These are phyloP conservation scores for Brachionus paranguensis DNA, from an alignment of 1,140 invertebrate species.

Conservation along the genomic window DNA sequence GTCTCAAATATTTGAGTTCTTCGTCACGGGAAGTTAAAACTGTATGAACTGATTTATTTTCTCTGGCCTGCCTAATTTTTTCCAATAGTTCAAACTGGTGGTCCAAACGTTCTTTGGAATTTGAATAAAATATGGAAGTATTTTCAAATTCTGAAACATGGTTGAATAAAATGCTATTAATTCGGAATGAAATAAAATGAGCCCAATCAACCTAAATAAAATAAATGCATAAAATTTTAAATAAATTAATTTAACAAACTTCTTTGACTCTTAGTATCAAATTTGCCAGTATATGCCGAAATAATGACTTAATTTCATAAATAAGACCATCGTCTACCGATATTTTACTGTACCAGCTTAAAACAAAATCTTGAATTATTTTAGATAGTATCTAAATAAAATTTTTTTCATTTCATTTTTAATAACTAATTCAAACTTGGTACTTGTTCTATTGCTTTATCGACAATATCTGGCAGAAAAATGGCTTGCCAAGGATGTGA, in stretches of 20 bases:
- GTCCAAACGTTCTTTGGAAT: neutral
- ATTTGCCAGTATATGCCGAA: constrained; percentile 20
- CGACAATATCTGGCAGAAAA: constrained; percentile 8
- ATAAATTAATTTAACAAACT: neutral
- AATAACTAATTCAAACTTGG: neutral
- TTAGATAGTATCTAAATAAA: neutral
- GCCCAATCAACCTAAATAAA: constrained; percentile 8
- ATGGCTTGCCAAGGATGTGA: constrained; percentile 13
- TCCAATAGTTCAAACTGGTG: neutral
- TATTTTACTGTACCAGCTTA: constrained; percentile 32
- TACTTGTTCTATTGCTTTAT: constrained; percentile 21
- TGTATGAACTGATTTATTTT: neutral
- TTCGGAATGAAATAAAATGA: neutral
- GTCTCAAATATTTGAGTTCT: constrained; percentile 20
- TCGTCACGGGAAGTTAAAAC: neutral
- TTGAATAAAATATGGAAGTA: neutral
- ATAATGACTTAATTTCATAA: neutral
- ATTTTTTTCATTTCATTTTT: neutral
- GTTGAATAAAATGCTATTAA: constrained; percentile 6
- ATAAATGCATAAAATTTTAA: neutral
- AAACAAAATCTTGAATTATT: constrained; percentile 33
- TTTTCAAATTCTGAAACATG: neutral
- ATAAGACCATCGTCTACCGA: constrained; percentile 1
- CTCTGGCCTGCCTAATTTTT: neutral
- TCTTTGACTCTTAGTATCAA: neutral